These are phyloP conservation scores for Epinotia nisella DNA, from an alignment of 2,888 invertebrate genomes.

Conservation along the genomic window DNA sequence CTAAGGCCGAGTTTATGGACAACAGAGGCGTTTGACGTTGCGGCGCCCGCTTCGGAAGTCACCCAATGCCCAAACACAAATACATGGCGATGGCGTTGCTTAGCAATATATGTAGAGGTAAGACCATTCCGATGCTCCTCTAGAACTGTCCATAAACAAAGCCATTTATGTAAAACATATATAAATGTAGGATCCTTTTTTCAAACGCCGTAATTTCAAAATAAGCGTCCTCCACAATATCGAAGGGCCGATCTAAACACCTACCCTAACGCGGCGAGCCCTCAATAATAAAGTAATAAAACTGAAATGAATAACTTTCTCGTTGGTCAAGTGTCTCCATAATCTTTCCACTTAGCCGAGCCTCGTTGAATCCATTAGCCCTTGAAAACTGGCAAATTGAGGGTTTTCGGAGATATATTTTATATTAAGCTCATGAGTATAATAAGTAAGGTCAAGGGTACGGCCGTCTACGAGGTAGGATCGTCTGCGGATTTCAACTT, in stretches of 20 bases:
- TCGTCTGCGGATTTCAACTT: not conserved
- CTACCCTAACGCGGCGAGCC: not conserved
- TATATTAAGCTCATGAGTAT: not conserved
- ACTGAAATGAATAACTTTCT: slow-evolving; percentile 37
- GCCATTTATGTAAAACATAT: no score
- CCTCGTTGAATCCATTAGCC: slow-evolving; percentile 26
- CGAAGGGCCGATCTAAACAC: not conserved
- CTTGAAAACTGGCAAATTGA: slow-evolving; percentile 25
- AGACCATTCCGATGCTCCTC: no score
- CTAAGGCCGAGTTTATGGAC: not conserved
- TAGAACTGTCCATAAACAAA: no score
- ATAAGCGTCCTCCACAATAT: not conserved
- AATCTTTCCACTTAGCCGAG: slow-evolving; percentile 31
- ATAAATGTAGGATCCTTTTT: no score
- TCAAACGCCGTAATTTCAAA: not conserved
- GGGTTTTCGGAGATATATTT: slow-evolving; percentile 19
- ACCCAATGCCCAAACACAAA: no score
- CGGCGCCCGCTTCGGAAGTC: not conserved
- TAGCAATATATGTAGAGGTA: no score
- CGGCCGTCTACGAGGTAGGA: not conserved
- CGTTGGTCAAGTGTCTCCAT: slow-evolving; percentile 29
- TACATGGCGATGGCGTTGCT: no score
- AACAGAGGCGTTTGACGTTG: not conserved
- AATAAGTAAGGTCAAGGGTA: not conserved
- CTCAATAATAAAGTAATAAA: slow-evolving; percentile 39